Evolutionary conservation across 2,113 vertebrate genomes (phyloP), one percentile per base, ranked within the genome.

Genomic region (Forbesichthys agassizii): DNA sequence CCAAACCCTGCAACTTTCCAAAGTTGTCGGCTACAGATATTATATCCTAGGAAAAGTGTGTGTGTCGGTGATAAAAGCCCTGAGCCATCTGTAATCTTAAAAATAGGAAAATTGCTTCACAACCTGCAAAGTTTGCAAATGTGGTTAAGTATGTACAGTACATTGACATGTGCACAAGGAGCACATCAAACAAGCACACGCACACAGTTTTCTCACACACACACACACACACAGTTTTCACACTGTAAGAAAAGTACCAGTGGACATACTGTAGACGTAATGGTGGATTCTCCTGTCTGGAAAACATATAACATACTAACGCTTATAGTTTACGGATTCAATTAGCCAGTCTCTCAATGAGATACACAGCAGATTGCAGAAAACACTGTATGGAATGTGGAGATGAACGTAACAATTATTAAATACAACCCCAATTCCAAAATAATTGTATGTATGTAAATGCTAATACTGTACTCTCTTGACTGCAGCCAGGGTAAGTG

Each of bases 161-260:
- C 16, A 20, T 56, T 20, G 16, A 51, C 49, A 53, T 36, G 54
- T 78, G 49, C 62, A 68, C n/a, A 48, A 57, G 18, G 42, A 42
- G 68, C 46, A 55, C 33, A 33, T 53, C 56, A 9, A 12, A 20
- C 1, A 9, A 55, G 48, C 49, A 62, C 62, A 48, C 52, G 51
- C 58, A 64, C 48, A 54, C 36, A 58, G 20, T 46, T 14, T 20
- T 20, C 20, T 1, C 20, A 13, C 9, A 54, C 27, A 52, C 51
- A 66, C 42, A 20, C 20, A 42, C 7, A 42, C 4, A 42, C 36
- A 42, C 36, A 6, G 36, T 42, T 6, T 8, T 42, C 18, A 18
- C 16, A 10, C 27, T 27, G 27, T 27, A 27, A 2, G 27, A 16
- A 56, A 56, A 56, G 54, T 56, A 16, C 54, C 8, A 56, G 14